Base-by-base conservation (phyloP, 2,888 invertebrate species). In the Unio pictorum region DNA sequence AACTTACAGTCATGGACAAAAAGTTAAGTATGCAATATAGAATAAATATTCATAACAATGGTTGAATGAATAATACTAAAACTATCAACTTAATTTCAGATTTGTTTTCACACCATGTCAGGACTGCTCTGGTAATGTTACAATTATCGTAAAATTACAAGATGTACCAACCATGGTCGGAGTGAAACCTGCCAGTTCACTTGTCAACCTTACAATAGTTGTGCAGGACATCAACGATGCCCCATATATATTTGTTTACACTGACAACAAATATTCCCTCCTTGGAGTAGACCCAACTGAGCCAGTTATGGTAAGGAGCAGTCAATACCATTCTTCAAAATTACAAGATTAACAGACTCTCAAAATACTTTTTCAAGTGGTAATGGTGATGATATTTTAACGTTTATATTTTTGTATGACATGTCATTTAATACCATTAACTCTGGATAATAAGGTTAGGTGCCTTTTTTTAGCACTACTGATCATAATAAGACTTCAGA, bases 81-180 rank as follows among this genome's bases (percentile, higher is more conserved):
- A 54, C 30, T 61, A 18, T 55, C 30, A 61, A 6, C 55, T 54
- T 26, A 28, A n/a, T 63, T 61, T 7, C 69, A 81, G 81, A 17
- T 57, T 81, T 55, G 45, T 67, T 7, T 75, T 70, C 62, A 73
- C 73, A n/a, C 80, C 79, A 23, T 78, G 79, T 63, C 45, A 64
- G 6, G 73, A 81, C 62, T 80, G 79, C 63, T 68, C 55, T 55
- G 81, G 81, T 28, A 54, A 67, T 15, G 68, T 70, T 30, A 66
- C 69, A 20, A 56, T 77, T 11, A 66, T 61, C 11, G 61, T 81
- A n/a, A 34, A 61, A 3, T 23, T 81, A 55, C 34, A 57, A n/a
- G 81, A 81, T 61, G 54, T 73, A 17, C 79, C 78, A 11, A 63
- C 72, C 20, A 68, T 70, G 11, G 67, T 69, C 18, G 73, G 72